phyloP scores from a whole-genome alignment of 2,888 invertebrate species.

The Rhagium mordax region DNA sequence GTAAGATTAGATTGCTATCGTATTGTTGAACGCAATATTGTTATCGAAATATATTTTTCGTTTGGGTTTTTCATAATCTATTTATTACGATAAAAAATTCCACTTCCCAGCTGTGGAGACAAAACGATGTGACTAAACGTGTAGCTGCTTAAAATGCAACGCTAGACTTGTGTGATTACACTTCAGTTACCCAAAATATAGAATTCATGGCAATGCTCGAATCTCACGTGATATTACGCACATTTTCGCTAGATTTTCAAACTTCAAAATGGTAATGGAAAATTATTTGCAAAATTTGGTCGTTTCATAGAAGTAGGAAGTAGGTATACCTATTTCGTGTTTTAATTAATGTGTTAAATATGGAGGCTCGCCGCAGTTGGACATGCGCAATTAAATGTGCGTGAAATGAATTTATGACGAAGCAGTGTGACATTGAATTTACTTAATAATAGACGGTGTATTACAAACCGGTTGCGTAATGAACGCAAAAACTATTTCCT shows the following conservation, averaged over 20 bases:
- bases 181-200: too few relatives aligned
- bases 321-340: too few relatives aligned
- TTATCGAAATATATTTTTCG: background rate
- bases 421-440: conserved; percentile 60
- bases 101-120: background rate
- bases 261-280: too few relatives aligned
- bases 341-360: background rate
- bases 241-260: too few relatives aligned
- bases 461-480: conserved; percentile 59
- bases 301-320: too few relatives aligned
- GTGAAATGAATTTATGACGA: conserved; percentile 47
- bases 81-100: background rate
- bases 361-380: background rate
- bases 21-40: background rate
- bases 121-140: background rate
- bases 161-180: too few relatives aligned
- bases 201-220: too few relatives aligned
- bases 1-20: background rate
- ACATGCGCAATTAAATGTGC: conserved; percentile 14
- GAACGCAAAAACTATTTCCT: conserved; percentile 50
- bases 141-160: too few relatives aligned
- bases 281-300: too few relatives aligned
- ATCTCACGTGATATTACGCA: too few relatives aligned
- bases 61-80: background rate
- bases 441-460: conserved; percentile 59